phyloP scores from a whole-genome alignment of 2,113 vertebrate species.

The Cyanoramphus novaezelandiae region DNA sequence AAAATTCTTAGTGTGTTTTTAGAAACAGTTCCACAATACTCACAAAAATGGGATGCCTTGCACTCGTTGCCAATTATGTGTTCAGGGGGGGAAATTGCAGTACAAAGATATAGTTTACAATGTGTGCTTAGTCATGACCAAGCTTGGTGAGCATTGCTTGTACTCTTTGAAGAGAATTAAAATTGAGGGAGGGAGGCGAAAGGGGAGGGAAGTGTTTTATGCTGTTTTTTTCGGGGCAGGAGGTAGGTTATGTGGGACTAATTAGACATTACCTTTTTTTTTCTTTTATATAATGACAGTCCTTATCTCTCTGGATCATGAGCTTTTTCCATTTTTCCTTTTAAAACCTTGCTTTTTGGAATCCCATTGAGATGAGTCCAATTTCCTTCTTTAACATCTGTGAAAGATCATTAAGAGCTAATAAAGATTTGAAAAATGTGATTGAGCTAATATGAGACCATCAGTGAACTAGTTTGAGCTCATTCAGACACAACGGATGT shows the following conservation, averaged over 20 bases:
- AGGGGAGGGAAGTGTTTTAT: neutral
- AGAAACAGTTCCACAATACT: neutral
- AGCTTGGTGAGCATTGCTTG: neutral
- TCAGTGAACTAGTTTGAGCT: conserved; percentile 5
- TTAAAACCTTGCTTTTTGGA: neutral
- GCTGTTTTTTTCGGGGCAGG: neutral
- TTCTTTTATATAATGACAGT: neutral
- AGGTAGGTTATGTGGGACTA: neutral
- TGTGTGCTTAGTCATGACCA: neutral
- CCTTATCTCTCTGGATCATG: neutral
- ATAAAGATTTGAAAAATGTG: conserved; percentile 10
- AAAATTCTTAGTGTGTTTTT: neutral
- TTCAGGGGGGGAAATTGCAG: neutral
- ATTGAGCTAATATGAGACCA: neutral
- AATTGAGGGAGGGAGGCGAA: neutral
- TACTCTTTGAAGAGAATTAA: neutral
- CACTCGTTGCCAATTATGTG: neutral
- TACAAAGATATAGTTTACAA: neutral
- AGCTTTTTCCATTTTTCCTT: neutral
- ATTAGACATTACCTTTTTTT: neutral
- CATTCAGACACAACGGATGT: neutral
- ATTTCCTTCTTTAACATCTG: neutral
- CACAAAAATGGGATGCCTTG: neutral
- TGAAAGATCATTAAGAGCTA: neutral
- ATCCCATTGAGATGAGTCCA: neutral